A percentile compares a stretch with the other conserved stretches of the same genome.
Conservation (phyloP, 2,888 invertebrate genomes). For the Hydriomena furcata region DNA sequence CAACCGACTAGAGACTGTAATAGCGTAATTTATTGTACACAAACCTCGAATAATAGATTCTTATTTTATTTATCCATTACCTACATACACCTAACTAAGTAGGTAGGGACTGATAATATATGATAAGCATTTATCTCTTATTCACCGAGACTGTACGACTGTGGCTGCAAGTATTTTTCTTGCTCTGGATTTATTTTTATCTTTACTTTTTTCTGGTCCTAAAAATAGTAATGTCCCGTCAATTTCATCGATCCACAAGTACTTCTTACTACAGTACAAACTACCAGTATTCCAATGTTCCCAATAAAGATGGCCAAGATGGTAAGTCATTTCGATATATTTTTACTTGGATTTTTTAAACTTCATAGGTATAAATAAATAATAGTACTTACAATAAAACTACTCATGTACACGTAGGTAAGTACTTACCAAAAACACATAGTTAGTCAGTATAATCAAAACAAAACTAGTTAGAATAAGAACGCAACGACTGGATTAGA, state of each 20-base stretch:
- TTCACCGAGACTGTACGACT: slow-evolving; percentile 27
- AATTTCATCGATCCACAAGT: slow-evolving; percentile 51
- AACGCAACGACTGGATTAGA: no score
- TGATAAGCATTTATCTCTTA: slow-evolving; percentile 43
- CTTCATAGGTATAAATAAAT: no score
- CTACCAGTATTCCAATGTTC: slow-evolving; percentile 65
- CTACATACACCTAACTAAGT: slow-evolving; percentile 23
- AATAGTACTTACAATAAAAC: no score
- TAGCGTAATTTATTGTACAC: background rate
- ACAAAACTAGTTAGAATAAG: no score
- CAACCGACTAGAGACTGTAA: background rate
- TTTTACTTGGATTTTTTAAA: no score
- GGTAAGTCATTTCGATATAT: no score
- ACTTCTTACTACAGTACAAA: slow-evolving; percentile 66
- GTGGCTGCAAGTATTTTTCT: slow-evolving; percentile 20
- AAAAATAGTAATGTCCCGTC: slow-evolving; percentile 52
- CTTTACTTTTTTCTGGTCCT: slow-evolving; percentile 33
- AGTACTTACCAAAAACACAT: background rate
- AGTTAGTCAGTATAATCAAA: no score
- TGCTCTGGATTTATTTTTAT: slow-evolving; percentile 7
- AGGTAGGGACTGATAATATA: slow-evolving; percentile 27
- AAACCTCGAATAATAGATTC: slow-evolving; percentile 24
- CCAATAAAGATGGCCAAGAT: slow-evolving; percentile 51
- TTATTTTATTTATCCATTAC: slow-evolving; percentile 29
- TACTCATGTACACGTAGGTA: background rate